Evolutionary conservation across 1,140 invertebrate species (phyloP).

Genomic region (Ceratina calcarata): DNA sequence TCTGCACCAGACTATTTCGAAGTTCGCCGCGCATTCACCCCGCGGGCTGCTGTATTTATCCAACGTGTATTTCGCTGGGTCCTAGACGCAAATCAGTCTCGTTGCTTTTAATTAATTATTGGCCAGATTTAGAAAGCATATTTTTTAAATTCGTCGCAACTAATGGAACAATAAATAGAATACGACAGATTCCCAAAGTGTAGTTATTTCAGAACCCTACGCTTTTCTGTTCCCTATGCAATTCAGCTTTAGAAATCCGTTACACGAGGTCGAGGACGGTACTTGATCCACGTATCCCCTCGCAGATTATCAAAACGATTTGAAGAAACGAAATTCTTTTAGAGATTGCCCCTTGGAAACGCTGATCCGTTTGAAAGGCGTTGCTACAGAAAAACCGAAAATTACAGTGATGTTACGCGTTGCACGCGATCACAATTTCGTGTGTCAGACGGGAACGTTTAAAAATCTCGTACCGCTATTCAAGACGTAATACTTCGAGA

Average conservation of each 20-base stretch:
- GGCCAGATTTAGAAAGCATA: no score
- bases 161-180: no score
- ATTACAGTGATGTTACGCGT: conserved; percentile 3
- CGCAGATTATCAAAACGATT: neutral
- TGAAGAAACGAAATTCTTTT: neutral
- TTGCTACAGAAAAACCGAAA: conserved; percentile 15
- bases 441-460: conserved; percentile 10
- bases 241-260: no score
- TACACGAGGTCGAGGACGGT: no score
- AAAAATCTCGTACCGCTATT: conserved; percentile 22
- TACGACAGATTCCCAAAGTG: no score
- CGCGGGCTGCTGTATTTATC: conserved; percentile 19
- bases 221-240: no score
- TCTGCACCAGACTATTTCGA: conserved; percentile 6
- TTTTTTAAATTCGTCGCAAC: no score
- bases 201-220: no score
- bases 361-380: neutral
- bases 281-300: no score
- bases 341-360: neutral
- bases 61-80: neutral
- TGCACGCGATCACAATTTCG: conserved; percentile 25
- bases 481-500: neutral
- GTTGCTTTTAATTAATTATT: no score
- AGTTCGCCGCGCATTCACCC: neutral
- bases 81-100: no score